These are phyloP conservation scores for Catocala nupta DNA, from an alignment of 2,888 invertebrate species.

Conservation along the genomic window DNA sequence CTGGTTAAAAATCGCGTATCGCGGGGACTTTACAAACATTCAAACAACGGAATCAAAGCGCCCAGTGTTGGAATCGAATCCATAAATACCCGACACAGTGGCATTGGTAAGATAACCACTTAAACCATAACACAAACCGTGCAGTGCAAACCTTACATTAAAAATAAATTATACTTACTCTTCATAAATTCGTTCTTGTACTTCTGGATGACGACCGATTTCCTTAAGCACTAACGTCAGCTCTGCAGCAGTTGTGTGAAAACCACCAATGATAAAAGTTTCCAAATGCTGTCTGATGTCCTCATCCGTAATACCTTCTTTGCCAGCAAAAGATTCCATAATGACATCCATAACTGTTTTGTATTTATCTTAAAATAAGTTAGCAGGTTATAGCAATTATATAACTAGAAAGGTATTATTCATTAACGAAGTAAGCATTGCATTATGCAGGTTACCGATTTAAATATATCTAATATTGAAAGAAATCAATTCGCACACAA, in stretches of 20 bases:
- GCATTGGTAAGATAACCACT: too few relatives aligned
- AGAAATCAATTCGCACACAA: too few relatives aligned
- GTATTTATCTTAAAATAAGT: constrained; percentile 18
- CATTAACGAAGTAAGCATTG: too few relatives aligned
- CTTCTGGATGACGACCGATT: constrained; percentile 23
- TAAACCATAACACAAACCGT: background rate
- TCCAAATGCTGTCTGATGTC: constrained; percentile 31
- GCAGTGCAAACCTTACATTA: background rate
- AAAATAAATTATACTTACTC: constrained; percentile 28
- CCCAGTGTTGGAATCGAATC: too few relatives aligned
- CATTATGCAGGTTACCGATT: too few relatives aligned
- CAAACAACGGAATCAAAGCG: too few relatives aligned
- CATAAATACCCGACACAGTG: too few relatives aligned
- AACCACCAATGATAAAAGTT: constrained; percentile 24
- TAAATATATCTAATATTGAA: too few relatives aligned
- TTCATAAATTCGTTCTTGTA: constrained; percentile 25
- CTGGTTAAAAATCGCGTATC: too few relatives aligned
- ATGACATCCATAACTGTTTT: constrained; percentile 28
- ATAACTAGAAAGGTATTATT: too few relatives aligned
- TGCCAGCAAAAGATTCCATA: constrained; percentile 8
- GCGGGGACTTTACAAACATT: too few relatives aligned
- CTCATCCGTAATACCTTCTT: constrained; percentile 19
- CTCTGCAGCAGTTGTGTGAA: constrained; percentile 20
- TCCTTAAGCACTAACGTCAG: constrained; percentile 9
- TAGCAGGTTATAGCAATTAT: too few relatives aligned